Evolutionary conservation across 2,888 invertebrate genomes (phyloP).

Genomic region (Lepeophtheirus nordmannii): DNA sequence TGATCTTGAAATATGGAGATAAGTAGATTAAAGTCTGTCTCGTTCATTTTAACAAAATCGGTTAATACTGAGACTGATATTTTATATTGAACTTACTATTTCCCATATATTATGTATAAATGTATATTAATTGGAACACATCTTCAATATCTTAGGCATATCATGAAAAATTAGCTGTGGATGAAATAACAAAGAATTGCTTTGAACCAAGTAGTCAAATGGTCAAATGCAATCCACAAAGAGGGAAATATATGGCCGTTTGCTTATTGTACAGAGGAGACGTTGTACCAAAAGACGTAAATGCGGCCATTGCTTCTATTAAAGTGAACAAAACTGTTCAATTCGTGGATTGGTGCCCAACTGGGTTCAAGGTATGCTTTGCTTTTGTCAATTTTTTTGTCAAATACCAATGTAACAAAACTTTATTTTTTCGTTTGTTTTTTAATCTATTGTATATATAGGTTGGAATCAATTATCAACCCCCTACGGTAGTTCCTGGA

Average conservation of each 20-base stretch:
- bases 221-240: conserved; percentile 33
- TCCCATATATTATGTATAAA: too few species aligned
- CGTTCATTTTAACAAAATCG: too few species aligned
- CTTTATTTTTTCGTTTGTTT: too few species aligned
- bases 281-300: conserved; percentile 39
- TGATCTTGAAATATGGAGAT: too few species aligned
- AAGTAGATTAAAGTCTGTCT: too few species aligned
- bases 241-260: conserved; percentile 37
- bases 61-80: too few species aligned
- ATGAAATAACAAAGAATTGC: conserved; percentile 36
- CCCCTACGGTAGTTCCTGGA: conserved; percentile 39
- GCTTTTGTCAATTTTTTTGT: background rate
- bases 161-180: conserved; percentile 31
- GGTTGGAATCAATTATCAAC: conserved; percentile 39
- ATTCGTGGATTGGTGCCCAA: conserved; percentile 51
- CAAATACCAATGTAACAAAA: too few species aligned
- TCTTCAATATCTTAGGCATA: conserved; percentile 27
- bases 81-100: too few species aligned
- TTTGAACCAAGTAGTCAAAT: conserved; percentile 29
- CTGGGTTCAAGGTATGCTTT: conserved; percentile 54
- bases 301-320: conserved; percentile 35
- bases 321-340: conserved; percentile 38
- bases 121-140: too few species aligned
- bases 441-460: too few species aligned
- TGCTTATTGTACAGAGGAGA: conserved; percentile 40